A percentile compares a stretch with the other conserved stretches of the same genome.
Conservation (phyloP, 2,888 invertebrate species). For the Drosophila meridiana region DNA sequence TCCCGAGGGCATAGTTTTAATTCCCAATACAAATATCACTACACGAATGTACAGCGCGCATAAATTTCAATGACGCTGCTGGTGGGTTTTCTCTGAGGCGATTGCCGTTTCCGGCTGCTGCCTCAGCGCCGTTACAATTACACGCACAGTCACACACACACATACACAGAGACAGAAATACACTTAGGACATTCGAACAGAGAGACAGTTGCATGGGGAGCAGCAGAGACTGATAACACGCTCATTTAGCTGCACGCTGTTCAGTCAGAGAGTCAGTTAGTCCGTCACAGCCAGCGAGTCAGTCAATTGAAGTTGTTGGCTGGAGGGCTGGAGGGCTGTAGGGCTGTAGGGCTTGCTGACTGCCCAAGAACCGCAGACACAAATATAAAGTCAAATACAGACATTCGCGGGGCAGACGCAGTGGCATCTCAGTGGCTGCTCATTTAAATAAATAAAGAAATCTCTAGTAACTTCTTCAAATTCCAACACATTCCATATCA, state of each 20-base stretch:
- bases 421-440: constrained; percentile 68
- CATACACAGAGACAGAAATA: constrained; percentile 14
- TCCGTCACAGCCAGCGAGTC: constrained; percentile 56
- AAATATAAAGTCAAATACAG: constrained; percentile 50
- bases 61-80: constrained; percentile 79
- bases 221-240: constrained; percentile 67
- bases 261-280: constrained; percentile 53
- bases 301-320: constrained; percentile 76
- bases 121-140: constrained; percentile 72
- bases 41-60: constrained; percentile 80
- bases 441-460: constrained; percentile 83
- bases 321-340: constrained; percentile 51
- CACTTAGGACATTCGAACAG: constrained; percentile 5
- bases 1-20: constrained; percentile 80
- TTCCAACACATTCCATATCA: constrained; percentile 83
- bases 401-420: constrained; percentile 37
- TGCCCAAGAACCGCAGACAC: constrained; percentile 43
- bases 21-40: constrained; percentile 81
- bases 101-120: constrained; percentile 49
- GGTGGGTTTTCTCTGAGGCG: constrained; percentile 31
- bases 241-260: constrained; percentile 72
- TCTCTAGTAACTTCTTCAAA: constrained; percentile 81
- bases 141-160: constrained; percentile 67
- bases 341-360: constrained; percentile 38
- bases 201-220: constrained; percentile 47